Percentiles rank a stretch among this genome's conserved stretches.
These are phyloP conservation scores for Pediacus dermestoides DNA, from an alignment of 2,888 invertebrate genomes.

Conservation along the genomic window DNA sequence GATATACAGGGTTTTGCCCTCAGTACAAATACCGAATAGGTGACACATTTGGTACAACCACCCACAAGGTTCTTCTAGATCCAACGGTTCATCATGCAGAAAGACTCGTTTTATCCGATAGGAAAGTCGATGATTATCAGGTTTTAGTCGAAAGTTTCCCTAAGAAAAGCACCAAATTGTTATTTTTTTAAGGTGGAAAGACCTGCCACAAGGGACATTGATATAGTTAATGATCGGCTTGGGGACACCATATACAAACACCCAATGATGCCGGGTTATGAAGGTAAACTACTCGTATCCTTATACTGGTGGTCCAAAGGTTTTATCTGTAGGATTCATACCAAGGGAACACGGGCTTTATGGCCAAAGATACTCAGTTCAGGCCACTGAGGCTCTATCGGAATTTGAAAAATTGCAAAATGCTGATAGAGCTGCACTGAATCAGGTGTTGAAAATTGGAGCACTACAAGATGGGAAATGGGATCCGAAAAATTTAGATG, in stretches of 20 bases:
- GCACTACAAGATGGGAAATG: conserved; percentile 61
- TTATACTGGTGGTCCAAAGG: too few species aligned
- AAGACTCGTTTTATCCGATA: conserved; percentile 63
- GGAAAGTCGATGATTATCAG: conserved; percentile 62
- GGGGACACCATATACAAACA: conserved; percentile 69
- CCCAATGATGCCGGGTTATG: conserved; percentile 72
- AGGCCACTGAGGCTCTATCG: conserved; percentile 69
- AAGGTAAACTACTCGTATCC: conserved; percentile 53
- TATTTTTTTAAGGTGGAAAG: not conserved
- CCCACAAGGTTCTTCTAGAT: conserved; percentile 71
- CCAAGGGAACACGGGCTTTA: conserved; percentile 64
- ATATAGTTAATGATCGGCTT: conserved; percentile 61
- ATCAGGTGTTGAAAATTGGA: conserved; percentile 58
- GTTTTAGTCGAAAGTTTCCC: conserved; percentile 46
- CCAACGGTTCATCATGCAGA: conserved; percentile 71
- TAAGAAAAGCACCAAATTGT: conserved; percentile 4
- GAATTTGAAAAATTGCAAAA: conserved; percentile 65
- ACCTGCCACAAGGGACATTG: conserved; percentile 64
- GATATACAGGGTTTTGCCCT: conserved; percentile 75
- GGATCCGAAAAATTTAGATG: conserved; percentile 59
- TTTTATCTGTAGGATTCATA: conserved; percentile 59
- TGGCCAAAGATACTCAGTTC: conserved; percentile 69
- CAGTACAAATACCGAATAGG: conserved; percentile 71
- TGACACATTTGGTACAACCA: conserved; percentile 70
- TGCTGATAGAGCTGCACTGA: conserved; percentile 56